A percentile compares a stretch with the other conserved stretches of the same genome.
These are phyloP conservation scores for Serripes groenlandicus DNA, from an alignment of 2,888 invertebrate species.

Conservation along the genomic window DNA sequence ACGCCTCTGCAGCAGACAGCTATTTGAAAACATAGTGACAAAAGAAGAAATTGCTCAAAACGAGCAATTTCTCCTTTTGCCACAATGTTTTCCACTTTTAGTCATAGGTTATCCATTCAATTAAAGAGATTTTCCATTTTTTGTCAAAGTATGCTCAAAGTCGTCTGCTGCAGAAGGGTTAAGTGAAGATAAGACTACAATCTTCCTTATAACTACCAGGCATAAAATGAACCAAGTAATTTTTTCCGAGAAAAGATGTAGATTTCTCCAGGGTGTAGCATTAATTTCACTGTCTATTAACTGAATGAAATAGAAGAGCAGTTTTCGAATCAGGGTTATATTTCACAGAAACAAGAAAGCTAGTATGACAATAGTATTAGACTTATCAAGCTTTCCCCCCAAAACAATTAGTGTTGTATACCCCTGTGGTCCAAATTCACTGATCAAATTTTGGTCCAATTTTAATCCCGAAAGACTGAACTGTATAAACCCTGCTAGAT, in stretches of 20 bases:
- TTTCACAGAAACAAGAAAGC: conserved; percentile 19
- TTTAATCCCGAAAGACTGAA: not conserved
- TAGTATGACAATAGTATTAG: conserved; percentile 8
- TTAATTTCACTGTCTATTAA: conserved; percentile 25
- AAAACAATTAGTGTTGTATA: conserved; percentile 8
- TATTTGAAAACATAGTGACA: not conserved
- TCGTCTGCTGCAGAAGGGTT: too few species aligned
- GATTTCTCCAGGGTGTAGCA: conserved; percentile 19
- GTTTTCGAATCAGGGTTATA: conserved; percentile 12
- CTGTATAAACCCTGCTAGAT: too few species aligned
- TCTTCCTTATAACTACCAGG: not conserved
- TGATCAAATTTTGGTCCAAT: not conserved
- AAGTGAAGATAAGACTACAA: not conserved
- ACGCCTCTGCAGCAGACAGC: not conserved
- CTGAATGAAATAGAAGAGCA: conserved; percentile 15
- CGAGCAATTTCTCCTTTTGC: not conserved
- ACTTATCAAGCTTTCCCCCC: not conserved
- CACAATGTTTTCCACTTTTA: not conserved
- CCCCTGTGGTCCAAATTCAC: conserved; percentile 2
- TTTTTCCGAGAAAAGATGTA: not conserved
- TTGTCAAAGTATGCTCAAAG: too few species aligned
- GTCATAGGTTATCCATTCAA: too few species aligned
- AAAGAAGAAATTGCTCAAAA: too few species aligned
- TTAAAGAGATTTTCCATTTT: too few species aligned
- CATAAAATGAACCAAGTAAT: not conserved